These are phyloP conservation scores for Euzetes globulus DNA, from an alignment of 2,888 invertebrate genomes.

Conservation along the genomic window DNA sequence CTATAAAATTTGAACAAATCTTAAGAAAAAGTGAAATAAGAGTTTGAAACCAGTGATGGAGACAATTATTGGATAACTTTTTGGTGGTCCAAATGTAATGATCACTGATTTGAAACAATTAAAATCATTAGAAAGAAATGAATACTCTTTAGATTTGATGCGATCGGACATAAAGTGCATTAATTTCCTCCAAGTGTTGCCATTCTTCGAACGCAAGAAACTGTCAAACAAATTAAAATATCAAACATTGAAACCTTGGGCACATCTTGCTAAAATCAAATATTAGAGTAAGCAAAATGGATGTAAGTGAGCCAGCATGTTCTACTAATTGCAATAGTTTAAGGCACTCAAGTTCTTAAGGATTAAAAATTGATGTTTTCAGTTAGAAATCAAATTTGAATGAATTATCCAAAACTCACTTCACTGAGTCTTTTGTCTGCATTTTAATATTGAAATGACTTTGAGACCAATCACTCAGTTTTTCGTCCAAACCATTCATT, in stretches of 20 bases:
- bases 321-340: too few relatives aligned
- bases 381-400: not conserved
- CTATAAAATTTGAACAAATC: not conserved
- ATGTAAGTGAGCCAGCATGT: too few relatives aligned
- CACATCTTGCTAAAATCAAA: too few relatives aligned
- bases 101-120: not conserved
- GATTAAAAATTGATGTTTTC: not conserved
- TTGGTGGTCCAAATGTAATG: too few relatives aligned
- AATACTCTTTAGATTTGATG: conserved; percentile 19
- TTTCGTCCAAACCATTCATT: not conserved
- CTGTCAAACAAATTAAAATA: too few relatives aligned
- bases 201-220: conserved; percentile 6
- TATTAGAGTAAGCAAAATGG: too few relatives aligned
- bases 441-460: not conserved
- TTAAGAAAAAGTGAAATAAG: not conserved
- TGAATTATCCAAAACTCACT: not conserved
- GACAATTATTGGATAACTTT: not conserved
- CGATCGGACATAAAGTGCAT: not conserved
- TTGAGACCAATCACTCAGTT: not conserved
- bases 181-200: conserved; percentile 1
- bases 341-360: too few relatives aligned
- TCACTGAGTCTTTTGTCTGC: not conserved
- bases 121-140: not conserved
- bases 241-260: too few relatives aligned
- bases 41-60: not conserved